Base-by-base conservation (phyloP, 2,113 vertebrate species). In the Microcebus griseorufus region DNA sequence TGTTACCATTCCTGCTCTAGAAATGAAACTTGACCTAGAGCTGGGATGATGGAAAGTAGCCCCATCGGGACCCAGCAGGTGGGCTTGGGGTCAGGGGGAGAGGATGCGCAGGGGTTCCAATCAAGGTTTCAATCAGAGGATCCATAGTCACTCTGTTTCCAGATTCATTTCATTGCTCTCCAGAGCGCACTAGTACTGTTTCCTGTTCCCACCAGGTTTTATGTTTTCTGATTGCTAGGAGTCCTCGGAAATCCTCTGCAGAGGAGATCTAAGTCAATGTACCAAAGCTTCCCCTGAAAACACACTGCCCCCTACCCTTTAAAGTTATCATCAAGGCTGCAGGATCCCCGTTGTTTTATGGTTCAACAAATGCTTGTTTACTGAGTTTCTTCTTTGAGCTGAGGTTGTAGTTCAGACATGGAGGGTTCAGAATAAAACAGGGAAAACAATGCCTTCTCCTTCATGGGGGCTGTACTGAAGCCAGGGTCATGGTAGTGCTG, bases 21-120 rank as follows among this genome's bases (percentile, higher is more conserved):
- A 23, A 65, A 45, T 53, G 78, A 45, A 82, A 65, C 11, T 12
- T 69, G 17, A 48, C 16, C 60, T 84, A 37, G 45, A 79, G 18
- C 0, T 22, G 9, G 32, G 17, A 75, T 23, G 17, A 78, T 14
- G 3, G 58, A 29, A 37, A 69, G 23, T 84, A 62, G 6, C 39
- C 9, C 9, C 6, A 16, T 9, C 14, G 12, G 9, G 14, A 4
- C 4, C 22, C 25, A 76, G 13, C 1, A 2, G 37, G 10, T 69
- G 39, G 37, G 1, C 9, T 9, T 58, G 25, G 18, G 32, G 23
- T 45, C 69, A 73, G 29, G 3, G 37, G 13, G 22, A 67, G 58
- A 58, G 32, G 78, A n/a, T 8, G 20, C 11, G 11, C 45, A 17
- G 29, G 16, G 14, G 20, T 55, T n/a, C 18, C 16, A 55, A 17